Evolutionary conservation across 2,888 invertebrate species (phyloP).

Genomic region (Leptogaster cylindrica): DNA sequence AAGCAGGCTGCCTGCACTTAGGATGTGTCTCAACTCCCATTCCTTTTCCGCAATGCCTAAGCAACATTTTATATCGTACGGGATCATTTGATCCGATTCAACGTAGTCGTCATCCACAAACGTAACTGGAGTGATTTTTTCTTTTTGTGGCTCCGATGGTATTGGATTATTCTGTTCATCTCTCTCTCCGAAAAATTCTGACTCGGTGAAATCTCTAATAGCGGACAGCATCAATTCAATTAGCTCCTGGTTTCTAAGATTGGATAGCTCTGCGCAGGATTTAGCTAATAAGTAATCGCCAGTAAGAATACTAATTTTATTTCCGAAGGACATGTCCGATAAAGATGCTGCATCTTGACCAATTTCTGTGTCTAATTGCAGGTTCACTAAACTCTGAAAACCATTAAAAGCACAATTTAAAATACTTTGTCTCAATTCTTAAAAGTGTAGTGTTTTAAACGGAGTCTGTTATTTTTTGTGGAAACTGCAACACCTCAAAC

Average conservation of each 20-base stretch:
- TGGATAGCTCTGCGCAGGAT: slow-evolving; percentile 86
- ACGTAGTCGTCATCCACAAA: slow-evolving; percentile 56
- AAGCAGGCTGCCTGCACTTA: slow-evolving; percentile 76
- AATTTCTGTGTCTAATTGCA: slow-evolving; percentile 67
- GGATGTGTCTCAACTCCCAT: slow-evolving; percentile 80
- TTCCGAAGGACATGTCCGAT: slow-evolving; percentile 89
- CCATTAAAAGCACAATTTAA: not conserved
- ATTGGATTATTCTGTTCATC: slow-evolving; percentile 86
- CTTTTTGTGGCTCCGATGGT: slow-evolving; percentile 70
- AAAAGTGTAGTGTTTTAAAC: too few species aligned
- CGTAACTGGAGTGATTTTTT: slow-evolving; percentile 43
- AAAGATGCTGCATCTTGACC: slow-evolving; percentile 66
- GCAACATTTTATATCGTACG: slow-evolving; percentile 65
- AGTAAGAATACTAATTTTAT: slow-evolving; percentile 91
- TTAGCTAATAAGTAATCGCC: slow-evolving; percentile 92
- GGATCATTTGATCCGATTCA: slow-evolving; percentile 62
- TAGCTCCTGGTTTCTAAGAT: slow-evolving; percentile 74
- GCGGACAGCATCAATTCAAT: slow-evolving; percentile 89
- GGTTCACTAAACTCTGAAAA: slow-evolving; percentile 73
- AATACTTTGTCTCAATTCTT: too few species aligned
- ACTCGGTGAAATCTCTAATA: slow-evolving; percentile 85
- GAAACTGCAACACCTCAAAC: too few species aligned
- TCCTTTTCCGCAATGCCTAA: slow-evolving; percentile 74
- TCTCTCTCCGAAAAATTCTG: slow-evolving; percentile 85
- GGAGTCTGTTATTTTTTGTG: too few species aligned